phyloP scores from a whole-genome alignment of 2,113 vertebrate species.

The Dipodomys spectabilis region DNA sequence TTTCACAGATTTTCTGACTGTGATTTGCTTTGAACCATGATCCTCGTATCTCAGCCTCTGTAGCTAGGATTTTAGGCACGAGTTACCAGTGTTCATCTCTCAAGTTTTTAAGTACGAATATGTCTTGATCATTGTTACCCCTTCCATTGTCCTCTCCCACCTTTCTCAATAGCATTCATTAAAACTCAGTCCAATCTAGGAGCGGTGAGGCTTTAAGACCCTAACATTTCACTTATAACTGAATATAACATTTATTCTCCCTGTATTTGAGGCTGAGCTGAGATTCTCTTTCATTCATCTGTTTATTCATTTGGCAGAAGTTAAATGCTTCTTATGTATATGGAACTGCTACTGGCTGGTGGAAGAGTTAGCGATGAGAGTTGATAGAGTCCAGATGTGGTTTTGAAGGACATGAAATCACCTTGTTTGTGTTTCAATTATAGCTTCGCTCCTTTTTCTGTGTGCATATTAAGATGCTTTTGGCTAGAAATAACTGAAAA shows the following conservation, averaged over 20 bases:
- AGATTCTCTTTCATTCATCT: neutral
- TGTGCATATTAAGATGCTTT: conserved; percentile 24
- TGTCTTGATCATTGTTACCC: too few species aligned
- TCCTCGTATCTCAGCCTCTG: too few species aligned
- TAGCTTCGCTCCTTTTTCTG: neutral
- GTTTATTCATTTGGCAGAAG: neutral
- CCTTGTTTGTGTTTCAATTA: neutral
- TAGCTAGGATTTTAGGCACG: too few species aligned
- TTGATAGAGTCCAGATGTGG: neutral
- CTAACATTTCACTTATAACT: conserved; percentile 11
- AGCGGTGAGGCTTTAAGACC: neutral
- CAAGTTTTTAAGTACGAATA: too few species aligned
- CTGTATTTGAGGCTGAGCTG: conserved; percentile 35
- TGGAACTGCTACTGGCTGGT: neutral
- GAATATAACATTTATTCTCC: neutral
- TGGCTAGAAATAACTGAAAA: neutral
- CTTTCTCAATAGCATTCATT: too few species aligned
- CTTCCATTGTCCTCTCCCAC: too few species aligned
- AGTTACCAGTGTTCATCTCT: too few species aligned
- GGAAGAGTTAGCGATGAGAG: neutral
- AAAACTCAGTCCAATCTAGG: conserved; percentile 14
- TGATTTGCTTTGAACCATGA: too few species aligned
- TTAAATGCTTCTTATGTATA: neutral
- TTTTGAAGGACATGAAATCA: neutral
- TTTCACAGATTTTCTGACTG: too few species aligned